phyloP scores from a whole-genome alignment of 1,140 invertebrate genomes.

The Dendroctonus ponderosae region DNA sequence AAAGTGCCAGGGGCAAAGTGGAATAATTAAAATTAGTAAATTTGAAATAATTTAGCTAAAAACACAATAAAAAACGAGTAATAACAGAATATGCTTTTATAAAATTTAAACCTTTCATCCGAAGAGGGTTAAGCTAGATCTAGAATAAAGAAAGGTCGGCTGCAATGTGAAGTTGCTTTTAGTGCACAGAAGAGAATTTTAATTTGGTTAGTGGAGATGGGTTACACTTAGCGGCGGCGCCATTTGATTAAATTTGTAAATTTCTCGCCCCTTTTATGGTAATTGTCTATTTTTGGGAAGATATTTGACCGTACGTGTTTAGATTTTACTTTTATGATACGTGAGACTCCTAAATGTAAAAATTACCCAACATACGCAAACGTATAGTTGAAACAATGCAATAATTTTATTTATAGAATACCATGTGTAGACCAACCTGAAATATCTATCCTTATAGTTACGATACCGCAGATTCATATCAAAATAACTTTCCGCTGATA shows the following conservation, averaged over 20 bases:
- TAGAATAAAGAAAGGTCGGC: conserved; percentile 35
- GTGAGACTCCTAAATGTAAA: too few relatives aligned
- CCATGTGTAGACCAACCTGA: too few relatives aligned
- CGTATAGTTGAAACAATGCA: too few relatives aligned
- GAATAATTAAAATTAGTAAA: background rate
- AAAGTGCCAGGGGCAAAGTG: background rate
- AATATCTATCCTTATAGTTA: too few relatives aligned
- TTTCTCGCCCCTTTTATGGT: conserved; percentile 28
- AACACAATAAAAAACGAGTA: conserved; percentile 31
- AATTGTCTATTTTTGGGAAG: conserved; percentile 28
- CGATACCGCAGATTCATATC: too few relatives aligned
- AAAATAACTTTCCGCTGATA: conserved; percentile 5
- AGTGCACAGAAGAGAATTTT: conserved; percentile 34
- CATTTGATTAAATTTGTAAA: conserved; percentile 36
- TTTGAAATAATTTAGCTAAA: background rate
- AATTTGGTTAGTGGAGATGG: conserved; percentile 36
- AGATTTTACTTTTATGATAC: too few relatives aligned
- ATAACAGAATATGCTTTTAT: conserved; percentile 33
- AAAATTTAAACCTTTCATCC: conserved; percentile 29
- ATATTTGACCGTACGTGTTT: conserved; percentile 6
- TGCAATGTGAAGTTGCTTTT: conserved; percentile 34
- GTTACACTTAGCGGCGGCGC: conserved; percentile 32
- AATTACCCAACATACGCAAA: too few relatives aligned
- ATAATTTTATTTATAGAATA: too few relatives aligned
- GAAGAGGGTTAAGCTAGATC: conserved; percentile 30